phyloP scores from a whole-genome alignment of 2,797 vertebrate genomes.

The Vireo griseus region DNA sequence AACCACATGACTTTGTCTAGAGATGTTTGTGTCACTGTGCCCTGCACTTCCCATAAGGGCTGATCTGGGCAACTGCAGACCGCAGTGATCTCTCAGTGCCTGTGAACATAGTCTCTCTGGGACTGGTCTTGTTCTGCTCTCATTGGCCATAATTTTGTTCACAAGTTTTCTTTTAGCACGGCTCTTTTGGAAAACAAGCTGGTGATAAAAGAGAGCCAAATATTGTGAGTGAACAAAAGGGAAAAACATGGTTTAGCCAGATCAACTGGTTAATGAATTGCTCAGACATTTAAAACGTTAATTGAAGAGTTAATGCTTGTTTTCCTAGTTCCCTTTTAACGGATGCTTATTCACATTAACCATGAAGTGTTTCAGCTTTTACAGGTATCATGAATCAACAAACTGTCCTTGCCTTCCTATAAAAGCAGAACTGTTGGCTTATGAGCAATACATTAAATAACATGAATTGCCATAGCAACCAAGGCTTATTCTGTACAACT shows the following conservation, averaged over 20 bases:
- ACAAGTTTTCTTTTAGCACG: neutral
- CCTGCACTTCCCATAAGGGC: neutral
- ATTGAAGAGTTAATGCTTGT: neutral
- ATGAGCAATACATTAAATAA: neutral
- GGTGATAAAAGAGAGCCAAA: neutral
- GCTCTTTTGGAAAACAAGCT: neutral
- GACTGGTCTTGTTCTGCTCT: neutral
- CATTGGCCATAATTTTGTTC: neutral
- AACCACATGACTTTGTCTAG: neutral
- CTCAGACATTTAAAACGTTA: neutral
- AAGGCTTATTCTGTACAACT: neutral
- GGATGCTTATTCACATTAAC: neutral
- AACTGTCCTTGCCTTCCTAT: neutral
- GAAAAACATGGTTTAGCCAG: neutral
- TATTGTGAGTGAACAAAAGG: neutral
- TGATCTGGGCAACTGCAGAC: fast-evolving
- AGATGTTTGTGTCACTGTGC: neutral
- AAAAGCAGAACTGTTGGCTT: neutral
- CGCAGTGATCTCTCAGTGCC: neutral
- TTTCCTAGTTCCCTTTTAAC: neutral
- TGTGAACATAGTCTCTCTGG: neutral
- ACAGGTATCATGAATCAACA: constrained; percentile 1
- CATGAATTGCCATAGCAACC: neutral
- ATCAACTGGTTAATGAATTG: neutral
- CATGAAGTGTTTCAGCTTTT: neutral